A percentile compares a stretch with the other conserved stretches of the same genome.
Evolutionary conservation across 2,888 invertebrate genomes (phyloP).

Genomic region (Eustalomyia histrio): DNA sequence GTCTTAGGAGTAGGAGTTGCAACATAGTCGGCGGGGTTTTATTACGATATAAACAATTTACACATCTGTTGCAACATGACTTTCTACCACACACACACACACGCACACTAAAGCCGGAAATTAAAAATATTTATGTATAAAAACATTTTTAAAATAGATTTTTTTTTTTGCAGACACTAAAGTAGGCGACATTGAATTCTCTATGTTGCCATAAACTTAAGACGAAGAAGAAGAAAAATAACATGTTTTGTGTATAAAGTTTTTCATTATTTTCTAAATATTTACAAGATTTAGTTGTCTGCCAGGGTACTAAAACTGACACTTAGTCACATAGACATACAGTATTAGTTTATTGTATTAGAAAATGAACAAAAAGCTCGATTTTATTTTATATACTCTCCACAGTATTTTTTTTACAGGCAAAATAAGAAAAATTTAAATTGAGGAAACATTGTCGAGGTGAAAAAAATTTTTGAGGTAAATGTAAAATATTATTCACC

Average conservation of each 20-base stretch:
- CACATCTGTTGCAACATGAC: constrained; percentile 76
- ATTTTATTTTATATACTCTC: no score
- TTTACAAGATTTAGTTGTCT: constrained; percentile 53
- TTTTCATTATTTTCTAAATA: constrained; percentile 49
- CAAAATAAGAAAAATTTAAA: no score
- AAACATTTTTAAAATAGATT: constrained; percentile 34
- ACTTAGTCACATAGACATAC: constrained; percentile 8
- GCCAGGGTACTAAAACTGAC: constrained; percentile 34
- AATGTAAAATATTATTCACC: no score
- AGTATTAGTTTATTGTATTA: neutral
- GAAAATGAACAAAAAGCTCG: neutral
- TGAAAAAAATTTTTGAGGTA: no score
- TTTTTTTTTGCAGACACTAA: constrained; percentile 34
- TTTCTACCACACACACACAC: constrained; percentile 70
- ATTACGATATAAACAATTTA: constrained; percentile 59
- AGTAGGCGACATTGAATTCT: constrained; percentile 58
- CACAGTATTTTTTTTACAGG: no score
- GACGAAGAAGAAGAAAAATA: constrained; percentile 9
- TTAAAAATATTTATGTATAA: constrained; percentile 14
- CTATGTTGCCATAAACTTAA: constrained; percentile 12
- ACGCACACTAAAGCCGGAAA: neutral
- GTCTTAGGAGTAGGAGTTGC: constrained; percentile 44
- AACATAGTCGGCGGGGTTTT: neutral
- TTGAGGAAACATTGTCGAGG: no score
- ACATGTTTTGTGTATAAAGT: constrained; percentile 33